Conservation (phyloP, 2,113 vertebrate genomes). For the Oxygymnocypris stewartii region DNA sequence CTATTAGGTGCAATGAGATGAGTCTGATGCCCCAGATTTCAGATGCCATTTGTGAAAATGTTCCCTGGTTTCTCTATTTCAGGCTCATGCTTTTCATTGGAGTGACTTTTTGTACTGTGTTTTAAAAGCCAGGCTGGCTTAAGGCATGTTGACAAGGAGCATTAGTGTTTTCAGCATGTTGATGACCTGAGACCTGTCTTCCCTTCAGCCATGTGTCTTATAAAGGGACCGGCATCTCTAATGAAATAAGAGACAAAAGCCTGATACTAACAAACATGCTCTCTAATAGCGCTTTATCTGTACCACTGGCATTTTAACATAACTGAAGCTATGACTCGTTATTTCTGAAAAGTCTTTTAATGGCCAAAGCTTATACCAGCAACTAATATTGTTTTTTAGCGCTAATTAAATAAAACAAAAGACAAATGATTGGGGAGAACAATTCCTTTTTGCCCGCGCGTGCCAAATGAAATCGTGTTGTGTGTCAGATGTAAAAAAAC, state of each 20-base stretch:
- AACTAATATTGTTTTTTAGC: not conserved
- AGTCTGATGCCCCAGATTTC: constrained; percentile 35
- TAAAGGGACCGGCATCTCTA: constrained; percentile 14
- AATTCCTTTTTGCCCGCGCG: too few relatives aligned
- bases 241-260: not conserved
- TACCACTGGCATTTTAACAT: not conserved
- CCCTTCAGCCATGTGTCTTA: constrained; percentile 34
- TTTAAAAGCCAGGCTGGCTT: constrained; percentile 39
- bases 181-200: constrained; percentile 26
- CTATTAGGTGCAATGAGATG: not conserved
- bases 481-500: too few relatives aligned
- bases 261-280: constrained; percentile 9
- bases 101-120: constrained; percentile 31
- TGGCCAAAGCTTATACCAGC: not conserved
- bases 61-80: constrained; percentile 33
- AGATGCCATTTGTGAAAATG: constrained; percentile 28
- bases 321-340: not conserved
- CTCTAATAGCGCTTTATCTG: not conserved
- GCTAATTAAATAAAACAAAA: too few relatives aligned
- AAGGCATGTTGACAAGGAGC: constrained; percentile 40
- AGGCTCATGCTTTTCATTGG: not conserved
- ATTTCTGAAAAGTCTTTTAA: not conserved
- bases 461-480: too few relatives aligned
- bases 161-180: constrained; percentile 32
- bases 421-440: too few relatives aligned